Evolutionary conservation across 2,888 invertebrate species (phyloP), one percentile per base, ranked within the genome.

Genomic region (Trachelus iudaicus): DNA sequence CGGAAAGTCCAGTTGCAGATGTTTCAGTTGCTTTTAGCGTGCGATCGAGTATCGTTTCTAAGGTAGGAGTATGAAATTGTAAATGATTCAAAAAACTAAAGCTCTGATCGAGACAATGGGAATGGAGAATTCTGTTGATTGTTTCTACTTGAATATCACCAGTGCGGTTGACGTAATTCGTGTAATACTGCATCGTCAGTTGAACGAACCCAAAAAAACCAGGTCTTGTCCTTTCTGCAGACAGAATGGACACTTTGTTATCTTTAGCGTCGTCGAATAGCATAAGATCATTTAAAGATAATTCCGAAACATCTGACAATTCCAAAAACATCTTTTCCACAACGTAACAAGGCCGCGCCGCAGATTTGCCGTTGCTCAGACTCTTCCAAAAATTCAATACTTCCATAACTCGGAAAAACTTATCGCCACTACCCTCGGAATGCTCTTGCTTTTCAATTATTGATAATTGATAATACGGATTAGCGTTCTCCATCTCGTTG

Each of bases 171-270:
- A 84, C 15, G 73, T 78, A 73, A 73, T n/a, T 40, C 12, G 83
- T 84, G 13, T 84, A 84, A 6, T 86, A 76, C 40, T 77, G 79
- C 74, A 81, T 81, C 9, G 84, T 78, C 75, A 83, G 74, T 33
- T 87, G 85, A 3, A 87, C 15, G 73, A 87, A 90, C 69, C 87
- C 86, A 37, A 81, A 85, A 79, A 88, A 89, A 11, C 89, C 89
- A n/a, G 89, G 89, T 34, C 81, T 81, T 2, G 73, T 79, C 2
- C 81, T 80, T 13, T 85, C 81, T 0, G 69, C 73, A 31, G 76
- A 73, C 11, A 77, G 75, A 77, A 71, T 76, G 3, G 13, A 34
- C 35, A 69, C 40, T 73, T 40, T 35, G 11, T 77, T 75, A 13
- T 71, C 31, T 31, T 30, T 23, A 34, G 71, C 56, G 56, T 75